A percentile compares a stretch with the other conserved stretches of the same genome.
phyloP scores from a whole-genome alignment of 2,888 invertebrate species.

The Agonopterix heracliana region DNA sequence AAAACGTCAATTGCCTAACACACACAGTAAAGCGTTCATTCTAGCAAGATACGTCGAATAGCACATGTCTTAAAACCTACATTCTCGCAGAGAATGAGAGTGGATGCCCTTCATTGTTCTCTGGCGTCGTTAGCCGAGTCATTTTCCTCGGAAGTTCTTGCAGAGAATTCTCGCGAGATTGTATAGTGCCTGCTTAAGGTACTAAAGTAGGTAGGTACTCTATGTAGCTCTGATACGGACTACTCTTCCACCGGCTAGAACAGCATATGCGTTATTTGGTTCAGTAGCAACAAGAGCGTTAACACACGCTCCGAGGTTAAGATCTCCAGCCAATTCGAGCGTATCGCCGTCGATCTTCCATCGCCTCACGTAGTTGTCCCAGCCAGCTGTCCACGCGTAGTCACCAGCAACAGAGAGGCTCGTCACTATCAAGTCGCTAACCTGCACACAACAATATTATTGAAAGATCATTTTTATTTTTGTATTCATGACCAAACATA shows the following conservation, averaged over 20 bases:
- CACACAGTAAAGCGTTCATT: too few relatives aligned
- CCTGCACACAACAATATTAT: constrained; percentile 29
- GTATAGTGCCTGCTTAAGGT: too few relatives aligned
- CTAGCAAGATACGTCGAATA: too few relatives aligned
- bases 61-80: too few relatives aligned
- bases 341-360: constrained; percentile 51
- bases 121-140: too few relatives aligned
- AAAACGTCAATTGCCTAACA: too few relatives aligned
- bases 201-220: too few relatives aligned
- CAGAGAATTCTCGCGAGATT: too few relatives aligned
- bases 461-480: background rate
- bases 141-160: too few relatives aligned
- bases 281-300: constrained; percentile 44
- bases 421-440: constrained; percentile 70
- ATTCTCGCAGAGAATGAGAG: too few relatives aligned
- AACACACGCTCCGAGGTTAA: constrained; percentile 52
- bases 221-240: constrained; percentile 26
- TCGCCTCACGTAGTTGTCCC: constrained; percentile 70
- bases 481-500: background rate
- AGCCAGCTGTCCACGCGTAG: constrained; percentile 73
- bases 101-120: too few relatives aligned
- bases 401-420: constrained; percentile 55
- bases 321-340: constrained; percentile 45
- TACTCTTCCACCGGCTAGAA: constrained; percentile 45
- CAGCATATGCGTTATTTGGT: constrained; percentile 35